Percentiles rank a stretch among this genome's conserved stretches.
Conservation (phyloP, 2,888 invertebrate genomes). For the Ypsolopha sequella region DNA sequence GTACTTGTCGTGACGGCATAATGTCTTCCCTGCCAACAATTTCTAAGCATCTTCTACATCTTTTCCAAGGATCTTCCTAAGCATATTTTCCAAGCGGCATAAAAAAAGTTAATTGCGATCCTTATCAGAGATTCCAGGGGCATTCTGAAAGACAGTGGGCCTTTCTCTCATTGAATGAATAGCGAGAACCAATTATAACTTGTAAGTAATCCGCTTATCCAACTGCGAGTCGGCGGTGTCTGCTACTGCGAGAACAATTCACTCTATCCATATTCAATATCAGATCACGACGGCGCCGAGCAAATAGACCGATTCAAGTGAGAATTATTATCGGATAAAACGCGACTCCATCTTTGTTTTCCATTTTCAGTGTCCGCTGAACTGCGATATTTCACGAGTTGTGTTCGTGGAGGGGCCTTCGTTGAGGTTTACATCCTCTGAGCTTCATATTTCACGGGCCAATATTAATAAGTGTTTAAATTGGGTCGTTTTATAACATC, state of each 20-base stretch:
- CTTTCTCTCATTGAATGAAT: conserved; percentile 52
- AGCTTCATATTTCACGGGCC: background rate
- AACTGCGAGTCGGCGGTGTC: conserved; percentile 48
- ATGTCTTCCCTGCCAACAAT: no score
- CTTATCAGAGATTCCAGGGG: conserved; percentile 36
- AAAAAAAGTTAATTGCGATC: conserved; percentile 23
- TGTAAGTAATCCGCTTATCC: conserved; percentile 66
- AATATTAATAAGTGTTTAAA: background rate
- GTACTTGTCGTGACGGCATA: no score
- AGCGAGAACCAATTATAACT: conserved; percentile 65
- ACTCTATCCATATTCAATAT: conserved; percentile 69
- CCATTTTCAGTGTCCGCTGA: conserved; percentile 54
- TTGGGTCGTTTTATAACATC: no score
- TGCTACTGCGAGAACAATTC: conserved; percentile 61
- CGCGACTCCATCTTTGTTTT: conserved; percentile 49
- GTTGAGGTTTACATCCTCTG: conserved; percentile 20
- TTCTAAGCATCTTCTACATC: no score
- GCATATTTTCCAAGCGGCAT: no score
- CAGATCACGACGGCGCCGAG: conserved; percentile 59
- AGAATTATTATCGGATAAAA: conserved; percentile 67
- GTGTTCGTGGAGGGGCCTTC: conserved; percentile 23
- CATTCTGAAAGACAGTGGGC: conserved; percentile 36
- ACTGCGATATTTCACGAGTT: conserved; percentile 54
- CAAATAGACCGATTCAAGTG: conserved; percentile 67
- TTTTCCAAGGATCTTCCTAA: no score